phyloP scores from a whole-genome alignment of 2,113 vertebrate genomes.

The Heterocephalus glaber region DNA sequence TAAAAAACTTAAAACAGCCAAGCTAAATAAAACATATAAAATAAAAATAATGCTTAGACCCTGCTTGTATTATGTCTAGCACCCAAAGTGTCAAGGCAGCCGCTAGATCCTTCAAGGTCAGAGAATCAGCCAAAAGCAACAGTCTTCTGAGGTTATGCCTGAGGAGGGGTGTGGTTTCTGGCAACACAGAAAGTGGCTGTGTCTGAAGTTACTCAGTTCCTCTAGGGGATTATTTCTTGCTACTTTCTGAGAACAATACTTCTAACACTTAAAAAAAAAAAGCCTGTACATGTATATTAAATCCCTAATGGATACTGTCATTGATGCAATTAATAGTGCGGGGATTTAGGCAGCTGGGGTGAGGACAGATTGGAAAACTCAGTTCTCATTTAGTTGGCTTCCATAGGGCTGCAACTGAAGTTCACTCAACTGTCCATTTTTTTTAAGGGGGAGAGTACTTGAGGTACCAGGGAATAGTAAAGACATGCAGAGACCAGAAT shows the following conservation, averaged over 20 bases:
- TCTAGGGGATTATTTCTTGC: background rate
- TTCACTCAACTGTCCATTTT: background rate
- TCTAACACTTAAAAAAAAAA: background rate
- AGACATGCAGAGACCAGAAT: background rate
- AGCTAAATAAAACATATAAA: slow-evolving; percentile 52
- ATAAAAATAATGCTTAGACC: slow-evolving; percentile 65
- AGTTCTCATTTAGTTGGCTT: background rate
- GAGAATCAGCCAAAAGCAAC: slow-evolving; percentile 67
- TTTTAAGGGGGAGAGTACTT: background rate
- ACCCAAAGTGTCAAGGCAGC: slow-evolving; percentile 62
- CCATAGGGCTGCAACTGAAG: background rate
- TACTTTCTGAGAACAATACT: slow-evolving; percentile 25
- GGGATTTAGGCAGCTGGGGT: background rate
- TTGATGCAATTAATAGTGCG: background rate
- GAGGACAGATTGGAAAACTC: background rate
- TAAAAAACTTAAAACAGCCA: slow-evolving; percentile 35
- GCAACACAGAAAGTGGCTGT: background rate
- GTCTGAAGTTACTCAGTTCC: background rate
- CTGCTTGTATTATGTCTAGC: slow-evolving; percentile 68
- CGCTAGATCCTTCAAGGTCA: slow-evolving; percentile 63
- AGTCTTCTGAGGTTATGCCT: slow-evolving; percentile 42
- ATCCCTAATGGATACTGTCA: background rate
- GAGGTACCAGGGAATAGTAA: background rate
- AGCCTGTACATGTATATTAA: background rate
- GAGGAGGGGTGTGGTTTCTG: slow-evolving; percentile 36